Evolutionary conservation across 1,140 invertebrate genomes (phyloP), one percentile per base, ranked within the genome.

Genomic region (Nasonia giraulti): DNA sequence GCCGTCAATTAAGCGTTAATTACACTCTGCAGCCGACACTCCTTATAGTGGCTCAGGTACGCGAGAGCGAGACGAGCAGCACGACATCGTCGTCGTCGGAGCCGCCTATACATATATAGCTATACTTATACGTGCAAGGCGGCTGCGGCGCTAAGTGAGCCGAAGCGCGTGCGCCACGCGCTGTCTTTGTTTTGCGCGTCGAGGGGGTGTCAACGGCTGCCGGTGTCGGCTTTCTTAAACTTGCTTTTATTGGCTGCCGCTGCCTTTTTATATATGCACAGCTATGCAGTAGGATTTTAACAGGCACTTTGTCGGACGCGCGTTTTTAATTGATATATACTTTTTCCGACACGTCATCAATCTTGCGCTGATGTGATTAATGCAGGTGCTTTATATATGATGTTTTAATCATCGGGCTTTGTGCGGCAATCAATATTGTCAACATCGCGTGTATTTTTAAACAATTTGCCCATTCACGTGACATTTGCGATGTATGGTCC

Each of bases 1-100:
- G 86, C 87, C 88, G 87, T 89, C 88, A 88, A 88, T 89, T 89
- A 88, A 88, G 85, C 86, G 86, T 87, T 88, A 88, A 88, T 89
- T 88, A 88, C 87, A 88, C 87, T 87, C 85, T 88, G 84, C 82
- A 86, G 78, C 74, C 84, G 82, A 82, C 87, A 86, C 81, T 76
- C 10, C 47, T 17, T 68, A n/a, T 7, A 62, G 55, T 71, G 23
- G 68, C 68, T 71, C 68, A 71, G 68, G 68, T 71, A 31, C 62
- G 14, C 68, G 68, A n/a, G 27, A 71, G 10, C 23, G 10, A 71
- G 68, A 12, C 8, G 23, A 12, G 31, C 23, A n/a, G 27, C 68
- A 62, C 68, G 23, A 71, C 68, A 27, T 4, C 68, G 10, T 33
- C 68, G 68, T 44, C 5, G 40, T 44, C 40, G 40, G 7, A 7